phyloP scores from a whole-genome alignment of 2,797 vertebrate species.

The Phoeniculus purpureus region DNA sequence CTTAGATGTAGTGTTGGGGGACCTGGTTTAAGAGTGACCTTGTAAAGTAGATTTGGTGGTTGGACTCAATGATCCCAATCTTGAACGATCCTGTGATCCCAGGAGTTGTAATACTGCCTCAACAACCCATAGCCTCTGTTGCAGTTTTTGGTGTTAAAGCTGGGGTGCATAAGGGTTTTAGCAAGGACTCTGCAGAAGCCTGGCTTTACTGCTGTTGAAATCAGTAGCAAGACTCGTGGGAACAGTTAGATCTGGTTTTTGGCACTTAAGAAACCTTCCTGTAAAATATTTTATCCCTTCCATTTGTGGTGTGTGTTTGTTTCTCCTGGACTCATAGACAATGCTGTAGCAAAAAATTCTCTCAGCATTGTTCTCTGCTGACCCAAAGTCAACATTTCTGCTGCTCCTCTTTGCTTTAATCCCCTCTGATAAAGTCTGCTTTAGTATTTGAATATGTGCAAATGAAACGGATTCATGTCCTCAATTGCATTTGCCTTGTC shows the following conservation, averaged over 20 bases:
- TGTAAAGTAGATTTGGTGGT: no score
- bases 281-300: not conserved
- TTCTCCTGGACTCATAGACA: not conserved
- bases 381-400: not conserved
- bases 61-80: no score
- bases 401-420: not conserved
- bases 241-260: not conserved
- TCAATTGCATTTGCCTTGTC: conserved; percentile 8
- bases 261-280: not conserved
- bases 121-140: not conserved
- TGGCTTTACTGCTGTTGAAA: not conserved
- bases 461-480: conserved; percentile 39
- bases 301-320: not conserved
- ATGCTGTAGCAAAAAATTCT: not conserved
- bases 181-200: not conserved
- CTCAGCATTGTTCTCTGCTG: not conserved
- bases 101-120: not conserved
- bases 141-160: not conserved
- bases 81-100: no score
- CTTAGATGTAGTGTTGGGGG: no score
- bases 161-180: not conserved
- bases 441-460: conserved; percentile 22
- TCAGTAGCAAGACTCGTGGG: not conserved
- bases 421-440: not conserved
- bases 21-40: no score